Evolutionary conservation across 1,140 invertebrate genomes (phyloP).

Genomic region (Bombus turneri): DNA sequence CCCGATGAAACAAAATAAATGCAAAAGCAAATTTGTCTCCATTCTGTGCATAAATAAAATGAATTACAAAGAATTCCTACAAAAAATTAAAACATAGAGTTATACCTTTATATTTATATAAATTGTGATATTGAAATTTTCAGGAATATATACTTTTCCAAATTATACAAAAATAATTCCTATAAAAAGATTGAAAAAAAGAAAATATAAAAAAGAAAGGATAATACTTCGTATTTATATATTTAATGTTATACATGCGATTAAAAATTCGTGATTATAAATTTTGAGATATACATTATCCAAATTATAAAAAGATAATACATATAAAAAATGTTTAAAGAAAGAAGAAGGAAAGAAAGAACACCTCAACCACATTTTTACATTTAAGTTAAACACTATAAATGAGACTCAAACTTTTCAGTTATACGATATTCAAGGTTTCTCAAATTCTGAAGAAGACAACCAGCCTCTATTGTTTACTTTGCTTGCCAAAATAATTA

Average conservation of each 20-base stretch:
- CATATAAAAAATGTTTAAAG: not conserved
- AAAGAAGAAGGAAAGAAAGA: not conserved
- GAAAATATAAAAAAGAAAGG: not conserved
- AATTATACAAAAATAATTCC: not conserved
- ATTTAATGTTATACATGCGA: too few species aligned
- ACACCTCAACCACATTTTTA: not conserved
- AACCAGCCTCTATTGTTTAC: not conserved
- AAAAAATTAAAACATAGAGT: not conserved
- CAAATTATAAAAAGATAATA: not conserved
- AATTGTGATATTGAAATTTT: not conserved
- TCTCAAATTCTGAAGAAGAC: not conserved
- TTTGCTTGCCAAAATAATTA: conserved; percentile 27
- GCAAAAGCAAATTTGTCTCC: not conserved
- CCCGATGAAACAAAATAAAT: not conserved
- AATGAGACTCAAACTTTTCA: not conserved
- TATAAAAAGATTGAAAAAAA: not conserved
- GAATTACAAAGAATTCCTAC: not conserved
- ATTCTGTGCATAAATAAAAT: not conserved
- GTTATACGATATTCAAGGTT: not conserved
- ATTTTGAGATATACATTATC: too few species aligned
- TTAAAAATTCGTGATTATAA: too few species aligned
- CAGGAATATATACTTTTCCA: not conserved
- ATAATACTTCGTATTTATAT: too few species aligned
- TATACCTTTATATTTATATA: not conserved
- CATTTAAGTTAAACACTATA: not conserved